phyloP scores from a whole-genome alignment of 1,140 invertebrate genomes.

The Lordiphosa stackelbergi region DNA sequence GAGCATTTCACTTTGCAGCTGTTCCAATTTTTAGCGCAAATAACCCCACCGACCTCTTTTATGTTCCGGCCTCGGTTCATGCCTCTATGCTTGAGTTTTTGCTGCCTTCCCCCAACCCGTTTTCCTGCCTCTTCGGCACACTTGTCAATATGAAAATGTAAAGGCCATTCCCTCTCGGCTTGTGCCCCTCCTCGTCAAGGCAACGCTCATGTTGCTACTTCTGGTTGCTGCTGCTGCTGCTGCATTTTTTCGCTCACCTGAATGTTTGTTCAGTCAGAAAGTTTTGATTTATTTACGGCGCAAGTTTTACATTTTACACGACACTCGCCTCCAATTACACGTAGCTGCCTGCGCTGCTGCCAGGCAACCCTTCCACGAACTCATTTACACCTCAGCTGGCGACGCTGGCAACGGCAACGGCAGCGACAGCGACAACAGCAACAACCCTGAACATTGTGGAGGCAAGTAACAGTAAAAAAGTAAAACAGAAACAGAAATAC shows the following conservation, averaged over 20 bases:
- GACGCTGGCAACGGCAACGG: slow-evolving; percentile 21
- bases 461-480: slow-evolving; percentile 14
- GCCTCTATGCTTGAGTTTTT: slow-evolving; percentile 38
- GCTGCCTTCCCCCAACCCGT: neutral
- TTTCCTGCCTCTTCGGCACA: slow-evolving; percentile 27
- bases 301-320: slow-evolving; percentile 76
- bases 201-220: slow-evolving; percentile 36
- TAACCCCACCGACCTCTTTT: slow-evolving; percentile 55
- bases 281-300: slow-evolving; percentile 75
- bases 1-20: slow-evolving; percentile 51
- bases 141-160: slow-evolving; percentile 69
- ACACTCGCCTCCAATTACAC: slow-evolving; percentile 74
- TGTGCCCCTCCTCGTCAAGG: slow-evolving; percentile 3
- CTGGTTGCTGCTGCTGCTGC: slow-evolving; percentile 34
- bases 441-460: slow-evolving; percentile 33
- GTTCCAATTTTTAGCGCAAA: slow-evolving; percentile 74
- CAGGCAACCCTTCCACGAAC: slow-evolving; percentile 52
- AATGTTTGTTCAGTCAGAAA: slow-evolving; percentile 76
- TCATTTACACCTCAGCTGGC: slow-evolving; percentile 67
- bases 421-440: too few species aligned
- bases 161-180: neutral
- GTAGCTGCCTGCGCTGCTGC: slow-evolving; percentile 42
- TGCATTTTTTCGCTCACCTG: slow-evolving; percentile 75
- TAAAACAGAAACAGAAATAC: slow-evolving; percentile 57
- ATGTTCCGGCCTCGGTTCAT: slow-evolving; percentile 13